Base-by-base conservation (phyloP, 2,113 vertebrate genomes). In the Phoxinus phoxinus region DNA sequence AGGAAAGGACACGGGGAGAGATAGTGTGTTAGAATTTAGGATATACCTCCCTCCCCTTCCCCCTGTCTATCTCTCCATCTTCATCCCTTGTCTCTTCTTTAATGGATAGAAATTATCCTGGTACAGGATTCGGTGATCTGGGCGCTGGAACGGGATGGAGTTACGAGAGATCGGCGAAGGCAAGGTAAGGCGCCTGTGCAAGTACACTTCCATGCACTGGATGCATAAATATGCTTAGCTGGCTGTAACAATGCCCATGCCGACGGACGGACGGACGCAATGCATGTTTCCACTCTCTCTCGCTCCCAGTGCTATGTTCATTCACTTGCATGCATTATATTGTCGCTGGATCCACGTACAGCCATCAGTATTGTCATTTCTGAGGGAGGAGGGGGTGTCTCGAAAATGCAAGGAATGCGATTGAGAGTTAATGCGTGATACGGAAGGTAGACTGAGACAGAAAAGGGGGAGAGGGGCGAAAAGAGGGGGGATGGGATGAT, bases 81-180 rank as follows among this genome's bases (percentile, higher is more conserved):
- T 92, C 92, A 93, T 90, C 91, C 88, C 87, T 93, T 90, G 19
- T 91, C 86, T 93, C 92, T 93, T 89, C 91, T 91, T 94, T 91
- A 93, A 97, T 97, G 96, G 96, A 97, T 94, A 97, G 96, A 94
- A 97, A 97, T 95, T 97, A 97, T 93, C 94, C 96, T 89, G 95
- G 95, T 90, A 94, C 96, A 93, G 96, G 96, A 90, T 97, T 97
- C 92, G 96, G 96, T 91, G 96, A 97, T 91, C 91, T 96, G 83
- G 96, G 96, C 91, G 95, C 96, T 93, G 96, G 96, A 90, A 92
- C 95, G 91, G 97, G 96, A 96, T 97, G 97, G 96, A 96, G 92
- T 93, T 97, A 97, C 96, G 97, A 96, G 93, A 94, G 96, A 93
- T 95, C 96, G 90, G 94, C 94, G 90, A 97, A 96, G 94, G 95